phyloP scores from a whole-genome alignment of 2,888 invertebrate species.

The Papilio demoleus region DNA sequence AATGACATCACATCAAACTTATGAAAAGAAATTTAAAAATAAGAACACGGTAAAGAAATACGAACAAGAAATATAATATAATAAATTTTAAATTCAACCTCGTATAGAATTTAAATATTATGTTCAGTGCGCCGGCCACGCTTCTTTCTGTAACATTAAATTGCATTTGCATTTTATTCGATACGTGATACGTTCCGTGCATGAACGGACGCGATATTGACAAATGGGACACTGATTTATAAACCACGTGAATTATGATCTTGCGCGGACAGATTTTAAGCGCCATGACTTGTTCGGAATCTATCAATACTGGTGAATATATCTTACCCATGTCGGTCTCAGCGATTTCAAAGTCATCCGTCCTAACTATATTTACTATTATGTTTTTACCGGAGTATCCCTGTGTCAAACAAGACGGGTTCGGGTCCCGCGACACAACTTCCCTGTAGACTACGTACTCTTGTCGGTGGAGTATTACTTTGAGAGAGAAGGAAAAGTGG shows the following conservation, averaged over 20 bases:
- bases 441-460: too few species aligned
- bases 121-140: conserved; percentile 13
- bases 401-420: too few species aligned
- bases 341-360: neutral
- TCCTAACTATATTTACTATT: too few species aligned
- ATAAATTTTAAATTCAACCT: conserved; percentile 20
- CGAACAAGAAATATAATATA: neutral
- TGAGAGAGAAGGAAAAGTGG: too few species aligned
- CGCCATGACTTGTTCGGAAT: neutral
- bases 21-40: neutral
- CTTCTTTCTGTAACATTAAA: conserved; percentile 25
- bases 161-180: conserved; percentile 26
- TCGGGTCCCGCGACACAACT: too few species aligned
- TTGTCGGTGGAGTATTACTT: too few species aligned
- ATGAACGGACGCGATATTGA: conserved; percentile 10
- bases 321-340: neutral
- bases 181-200: conserved; percentile 11
- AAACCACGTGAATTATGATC: conserved; percentile 19
- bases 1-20: too few species aligned
- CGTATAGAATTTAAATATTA: conserved; percentile 10
- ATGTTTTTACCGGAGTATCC: too few species aligned
- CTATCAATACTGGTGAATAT: neutral
- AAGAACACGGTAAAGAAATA: neutral
- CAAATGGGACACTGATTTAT: conserved; percentile 29
- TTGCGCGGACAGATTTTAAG: conserved; percentile 10